Base-by-base conservation (phyloP, 1,140 invertebrate genomes). In the Achroia grisella region DNA sequence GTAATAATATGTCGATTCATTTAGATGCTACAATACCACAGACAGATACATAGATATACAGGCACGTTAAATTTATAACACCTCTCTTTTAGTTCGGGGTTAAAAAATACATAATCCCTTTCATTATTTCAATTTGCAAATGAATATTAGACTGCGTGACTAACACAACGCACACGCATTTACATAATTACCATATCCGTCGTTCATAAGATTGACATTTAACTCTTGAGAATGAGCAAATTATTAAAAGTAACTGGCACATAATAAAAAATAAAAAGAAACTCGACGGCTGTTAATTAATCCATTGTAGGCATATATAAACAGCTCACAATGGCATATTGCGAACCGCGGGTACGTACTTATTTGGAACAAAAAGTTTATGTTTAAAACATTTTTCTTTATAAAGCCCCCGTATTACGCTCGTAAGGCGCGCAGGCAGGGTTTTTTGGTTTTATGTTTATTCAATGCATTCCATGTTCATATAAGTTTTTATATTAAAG, bases 291-390 rank as follows among this genome's bases (percentile, higher is more conserved):
- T 10, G 44, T 32, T 53, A 58, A 58, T 49, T 49, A 53, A 53
- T 58, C 47, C 51, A 43, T 52, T 32, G 51, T 42, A 46, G 36
- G 17, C 44, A 44, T 39, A 43, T 57, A 29, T 44, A 52, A 29
- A 36, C 46, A 46, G 44, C 55, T 47, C 32, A 53, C 55, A 44
- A 58, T 49, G 39, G 44, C 34, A 37, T 44, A 55, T 50, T 46
- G 48, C 40, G 15, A 44, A 13, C 32, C 33, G 35, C 17, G 35
- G 35, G 35, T 15, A 14, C 17, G 33, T 35, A 15, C 35, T 48
- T 51, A 42, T 36, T 42, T 44, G 42, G 10, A 13, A 37, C 42
- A 44, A 44, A 44, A 44, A 36, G 42, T 29, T 15, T 11, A 44
- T 44, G 42, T 36, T 44, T 44, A 36, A 44, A 44, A 44, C 42